phyloP scores from a whole-genome alignment of 2,888 invertebrate genomes.

The Synergus laeviventris region DNA sequence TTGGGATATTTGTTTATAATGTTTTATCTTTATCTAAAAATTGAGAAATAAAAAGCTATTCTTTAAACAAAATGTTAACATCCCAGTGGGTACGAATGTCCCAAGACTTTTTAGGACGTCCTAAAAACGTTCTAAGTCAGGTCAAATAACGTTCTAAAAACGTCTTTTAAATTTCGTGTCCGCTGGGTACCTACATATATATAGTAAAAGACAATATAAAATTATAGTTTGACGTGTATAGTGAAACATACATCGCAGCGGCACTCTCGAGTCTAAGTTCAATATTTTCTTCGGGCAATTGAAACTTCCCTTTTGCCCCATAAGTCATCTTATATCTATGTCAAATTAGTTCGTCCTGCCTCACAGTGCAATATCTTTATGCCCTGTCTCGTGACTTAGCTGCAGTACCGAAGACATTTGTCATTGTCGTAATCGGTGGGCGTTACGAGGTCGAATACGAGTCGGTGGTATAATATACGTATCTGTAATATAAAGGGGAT shows the following conservation, averaged over 20 bases:
- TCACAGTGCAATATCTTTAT: slow-evolving; percentile 33
- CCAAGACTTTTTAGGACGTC: too few species aligned
- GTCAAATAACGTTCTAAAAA: too few species aligned
- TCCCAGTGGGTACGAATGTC: too few species aligned
- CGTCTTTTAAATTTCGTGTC: too few species aligned
- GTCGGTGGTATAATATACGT: slow-evolving; percentile 18
- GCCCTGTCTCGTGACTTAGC: slow-evolving; percentile 34
- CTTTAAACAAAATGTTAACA: too few species aligned
- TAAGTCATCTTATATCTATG: slow-evolving; percentile 38
- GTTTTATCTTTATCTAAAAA: too few species aligned
- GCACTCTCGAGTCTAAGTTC: neutral
- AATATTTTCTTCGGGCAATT: slow-evolving; percentile 36
- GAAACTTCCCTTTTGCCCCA: slow-evolving; percentile 33
- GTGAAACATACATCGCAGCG: neutral
- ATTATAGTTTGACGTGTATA: neutral
- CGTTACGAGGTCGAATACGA: slow-evolving; percentile 31
- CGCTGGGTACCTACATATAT: too few species aligned
- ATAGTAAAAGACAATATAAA: neutral
- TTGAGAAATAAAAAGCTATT: too few species aligned
- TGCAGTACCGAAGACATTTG: slow-evolving; percentile 34
- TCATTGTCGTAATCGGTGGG: slow-evolving; percentile 39
- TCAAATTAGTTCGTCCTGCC: slow-evolving; percentile 31
- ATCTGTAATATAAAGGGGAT: slow-evolving; percentile 38
- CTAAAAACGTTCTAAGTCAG: too few species aligned
- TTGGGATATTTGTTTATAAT: too few species aligned